Evolutionary conservation across 2,113 vertebrate genomes (phyloP), one percentile per base, ranked within the genome.

Genomic region (Holacanthus passer): DNA sequence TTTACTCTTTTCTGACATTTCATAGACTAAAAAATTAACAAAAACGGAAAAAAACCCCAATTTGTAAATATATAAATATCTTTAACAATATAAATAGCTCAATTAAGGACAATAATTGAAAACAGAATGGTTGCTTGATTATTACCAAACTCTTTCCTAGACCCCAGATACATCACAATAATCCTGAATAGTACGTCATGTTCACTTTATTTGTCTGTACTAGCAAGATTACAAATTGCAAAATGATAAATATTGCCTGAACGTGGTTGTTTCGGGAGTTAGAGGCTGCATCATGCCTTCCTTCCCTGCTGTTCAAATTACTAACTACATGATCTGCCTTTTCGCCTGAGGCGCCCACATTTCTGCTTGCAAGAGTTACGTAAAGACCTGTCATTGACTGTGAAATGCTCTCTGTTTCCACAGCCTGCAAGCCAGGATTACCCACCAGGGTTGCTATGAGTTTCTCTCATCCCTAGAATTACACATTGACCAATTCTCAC

Each of bases 251-350:
- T 29, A 41, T 32, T 35, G 8, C 22, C 14, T 47, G 14, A 22
- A 32, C 9, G 4, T 4, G 20, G 13, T 13, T 56, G 53, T 56
- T 56, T 56, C 24, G 14, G 53, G n/a, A 59, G 16, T 20, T 19
- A 10, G 41, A 31, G 41, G 27, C 41, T 45, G 41, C 24, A 20
- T 29, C 16, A 1, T 43, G 62, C 16, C 16, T 29, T 32, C 10
- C 39, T 35, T 67, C 56, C 35, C 27, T 53, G 35, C 67, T 79
- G 37, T 31, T 79, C 20, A 55, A 73, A 43, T 65, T 0, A 66
- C 24, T 52, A 17, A 41, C 22, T 48, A 13, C 50, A 27, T 48
- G 52, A 73, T 73, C 60, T 79, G 45, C 32, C 35, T 53, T 43
- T 43, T 35, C 0, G 35, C 47, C 66, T 53, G 65, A 39, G 16